phyloP scores from a whole-genome alignment of 2,888 invertebrate genomes.

The Lepidocyrtinus sp. region DNA sequence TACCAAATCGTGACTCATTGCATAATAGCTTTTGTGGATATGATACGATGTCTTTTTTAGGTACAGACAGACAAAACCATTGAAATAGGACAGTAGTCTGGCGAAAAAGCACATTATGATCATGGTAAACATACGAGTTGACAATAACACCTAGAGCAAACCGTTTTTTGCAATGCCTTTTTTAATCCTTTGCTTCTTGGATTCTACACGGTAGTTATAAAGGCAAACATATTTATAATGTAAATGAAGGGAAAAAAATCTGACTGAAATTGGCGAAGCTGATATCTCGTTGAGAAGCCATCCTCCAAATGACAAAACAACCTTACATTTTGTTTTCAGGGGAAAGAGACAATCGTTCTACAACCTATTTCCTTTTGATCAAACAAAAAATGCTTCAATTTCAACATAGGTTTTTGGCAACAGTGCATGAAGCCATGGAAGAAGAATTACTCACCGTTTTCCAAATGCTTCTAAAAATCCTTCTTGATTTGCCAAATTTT shows the following conservation, averaged over 20 bases:
- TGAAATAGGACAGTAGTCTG: constrained; percentile 31
- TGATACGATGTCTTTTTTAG: no score
- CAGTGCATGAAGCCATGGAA: constrained; percentile 57
- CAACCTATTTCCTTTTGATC: constrained; percentile 30
- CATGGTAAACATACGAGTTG: neutral
- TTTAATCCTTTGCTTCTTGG: no score
- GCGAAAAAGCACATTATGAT: neutral
- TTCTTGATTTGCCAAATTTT: constrained; percentile 57
- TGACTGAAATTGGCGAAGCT: no score
- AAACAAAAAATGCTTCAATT: constrained; percentile 40
- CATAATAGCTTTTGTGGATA: no score
- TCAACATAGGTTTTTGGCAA: constrained; percentile 54
- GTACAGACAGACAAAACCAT: constrained; percentile 35
- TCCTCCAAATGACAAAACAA: constrained; percentile 14
- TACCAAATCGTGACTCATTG: constrained; percentile 38
- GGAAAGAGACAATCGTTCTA: no score
- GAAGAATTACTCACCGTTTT: constrained; percentile 54
- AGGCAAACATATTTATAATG: no score
- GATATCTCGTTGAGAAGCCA: no score
- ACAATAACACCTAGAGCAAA: neutral
- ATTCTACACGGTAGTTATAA: no score
- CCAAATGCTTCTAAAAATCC: constrained; percentile 47
- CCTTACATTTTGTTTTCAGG: no score
- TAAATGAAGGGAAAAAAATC: no score
- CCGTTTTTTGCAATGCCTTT: no score